phyloP scores from a whole-genome alignment of 2,797 vertebrate genomes.

The Cuculus canorus region DNA sequence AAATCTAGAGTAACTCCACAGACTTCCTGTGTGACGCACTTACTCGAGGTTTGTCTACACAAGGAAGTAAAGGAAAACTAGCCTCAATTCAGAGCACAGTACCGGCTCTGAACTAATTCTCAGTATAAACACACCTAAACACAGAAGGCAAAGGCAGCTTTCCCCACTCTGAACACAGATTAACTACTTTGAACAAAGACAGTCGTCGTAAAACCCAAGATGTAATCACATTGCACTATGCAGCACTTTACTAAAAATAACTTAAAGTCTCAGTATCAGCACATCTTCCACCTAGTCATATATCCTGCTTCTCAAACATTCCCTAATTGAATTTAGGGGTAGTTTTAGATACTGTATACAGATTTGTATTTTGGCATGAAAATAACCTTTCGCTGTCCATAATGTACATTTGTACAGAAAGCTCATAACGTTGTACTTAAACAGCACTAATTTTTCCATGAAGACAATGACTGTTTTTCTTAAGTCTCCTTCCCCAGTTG shows the following conservation, averaged over 20 bases:
- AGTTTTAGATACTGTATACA: not conserved
- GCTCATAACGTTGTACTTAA: not conserved
- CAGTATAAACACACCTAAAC: not conserved
- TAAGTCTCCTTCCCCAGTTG: not conserved
- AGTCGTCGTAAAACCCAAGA: not conserved
- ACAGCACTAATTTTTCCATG: not conserved
- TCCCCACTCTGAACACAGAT: not conserved
- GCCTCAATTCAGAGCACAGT: not conserved
- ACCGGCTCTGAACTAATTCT: not conserved
- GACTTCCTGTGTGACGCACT: conserved; percentile 27
- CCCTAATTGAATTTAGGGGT: not conserved
- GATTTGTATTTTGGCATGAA: not conserved
- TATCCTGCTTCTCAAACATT: not conserved
- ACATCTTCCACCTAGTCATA: not conserved
- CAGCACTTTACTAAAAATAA: not conserved
- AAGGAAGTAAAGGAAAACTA: not conserved
- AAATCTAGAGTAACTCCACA: not conserved
- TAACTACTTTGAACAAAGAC: not conserved
- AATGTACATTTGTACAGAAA: not conserved
- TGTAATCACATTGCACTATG: not conserved
- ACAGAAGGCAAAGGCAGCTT: not conserved
- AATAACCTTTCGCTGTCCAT: not conserved
- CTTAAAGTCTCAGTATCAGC: not conserved
- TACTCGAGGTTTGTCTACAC: not conserved
- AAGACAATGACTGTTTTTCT: not conserved